Evolutionary conservation across 2,113 vertebrate genomes (phyloP).

Genomic region (Callocephalon fimbriatum): DNA sequence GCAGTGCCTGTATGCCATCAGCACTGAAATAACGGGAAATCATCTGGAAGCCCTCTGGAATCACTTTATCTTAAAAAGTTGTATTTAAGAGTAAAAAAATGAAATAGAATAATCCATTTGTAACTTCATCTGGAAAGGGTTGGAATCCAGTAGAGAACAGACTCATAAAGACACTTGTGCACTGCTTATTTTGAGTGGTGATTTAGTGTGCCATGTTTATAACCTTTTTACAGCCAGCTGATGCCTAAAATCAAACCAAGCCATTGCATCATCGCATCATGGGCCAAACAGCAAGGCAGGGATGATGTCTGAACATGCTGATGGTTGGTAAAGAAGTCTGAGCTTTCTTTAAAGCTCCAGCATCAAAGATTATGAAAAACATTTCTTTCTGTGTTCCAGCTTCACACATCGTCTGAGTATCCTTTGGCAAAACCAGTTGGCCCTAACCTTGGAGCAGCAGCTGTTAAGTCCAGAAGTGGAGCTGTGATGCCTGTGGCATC

Average conservation of each 20-base stretch:
- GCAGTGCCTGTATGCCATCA: not conserved
- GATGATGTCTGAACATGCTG: not conserved
- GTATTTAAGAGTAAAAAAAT: not conserved
- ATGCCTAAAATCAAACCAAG: constrained; percentile 20
- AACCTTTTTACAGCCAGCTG: not conserved
- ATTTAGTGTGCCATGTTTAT: not conserved
- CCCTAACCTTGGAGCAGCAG: constrained; percentile 27
- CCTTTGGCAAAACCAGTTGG: constrained; percentile 42
- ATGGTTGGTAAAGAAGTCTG: not conserved
- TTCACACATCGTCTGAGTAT: constrained; percentile 9
- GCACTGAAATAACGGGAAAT: constrained; percentile 8
- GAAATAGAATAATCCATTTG: constrained; percentile 14
- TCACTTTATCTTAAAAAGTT: constrained; percentile 32
- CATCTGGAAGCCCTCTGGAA: constrained; percentile 56
- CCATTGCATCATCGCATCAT: not conserved
- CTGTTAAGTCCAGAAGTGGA: constrained; percentile 42
- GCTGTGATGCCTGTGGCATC: constrained; percentile 4
- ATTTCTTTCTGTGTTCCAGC: not conserved
- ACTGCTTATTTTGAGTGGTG: not conserved
- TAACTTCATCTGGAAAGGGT: constrained; percentile 44
- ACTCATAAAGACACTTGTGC: not conserved
- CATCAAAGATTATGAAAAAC: constrained; percentile 43
- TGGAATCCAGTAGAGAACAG: constrained; percentile 17
- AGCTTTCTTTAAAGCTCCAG: not conserved
- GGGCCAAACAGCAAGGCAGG: constrained; percentile 45